Evolutionary conservation across 1,140 invertebrate species (phyloP).

Genomic region (Cataglyphis hispanica): DNA sequence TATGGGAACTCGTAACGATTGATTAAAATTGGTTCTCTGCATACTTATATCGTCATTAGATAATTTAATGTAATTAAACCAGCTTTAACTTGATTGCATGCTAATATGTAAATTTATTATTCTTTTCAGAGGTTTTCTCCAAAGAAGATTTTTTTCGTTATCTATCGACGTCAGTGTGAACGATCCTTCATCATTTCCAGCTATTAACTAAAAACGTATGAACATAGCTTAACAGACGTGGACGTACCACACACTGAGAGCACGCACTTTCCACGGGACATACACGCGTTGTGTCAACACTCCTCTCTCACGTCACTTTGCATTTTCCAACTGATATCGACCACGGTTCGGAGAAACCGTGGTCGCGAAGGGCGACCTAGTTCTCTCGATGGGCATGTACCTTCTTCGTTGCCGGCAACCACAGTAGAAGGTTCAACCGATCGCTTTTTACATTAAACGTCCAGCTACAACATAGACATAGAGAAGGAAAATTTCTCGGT

Average conservation of each 20-base stretch:
- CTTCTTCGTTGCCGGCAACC: neutral
- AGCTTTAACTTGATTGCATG: neutral
- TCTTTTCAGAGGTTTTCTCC: neutral
- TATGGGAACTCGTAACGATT: neutral
- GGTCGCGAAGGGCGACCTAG: slow-evolving; percentile 8
- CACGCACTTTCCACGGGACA: neutral
- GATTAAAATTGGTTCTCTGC: neutral
- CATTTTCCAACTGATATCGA: neutral
- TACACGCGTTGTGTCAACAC: neutral
- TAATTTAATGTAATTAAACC: neutral
- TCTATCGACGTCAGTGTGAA: neutral
- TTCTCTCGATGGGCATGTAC: neutral
- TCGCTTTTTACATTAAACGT: neutral
- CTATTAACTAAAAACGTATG: neutral
- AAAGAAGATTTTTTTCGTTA: neutral
- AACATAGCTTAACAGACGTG: slow-evolving; percentile 1
- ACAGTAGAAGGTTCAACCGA: neutral
- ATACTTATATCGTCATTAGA: neutral
- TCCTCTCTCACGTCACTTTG: slow-evolving; percentile 12
- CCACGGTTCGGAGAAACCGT: neutral
- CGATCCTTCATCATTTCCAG: neutral
- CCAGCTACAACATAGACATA: neutral
- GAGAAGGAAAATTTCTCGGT: neutral
- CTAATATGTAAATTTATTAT: neutral
- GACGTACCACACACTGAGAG: neutral